Conservation (phyloP, 2,888 invertebrate species). For the Drosophila phalerata region DNA sequence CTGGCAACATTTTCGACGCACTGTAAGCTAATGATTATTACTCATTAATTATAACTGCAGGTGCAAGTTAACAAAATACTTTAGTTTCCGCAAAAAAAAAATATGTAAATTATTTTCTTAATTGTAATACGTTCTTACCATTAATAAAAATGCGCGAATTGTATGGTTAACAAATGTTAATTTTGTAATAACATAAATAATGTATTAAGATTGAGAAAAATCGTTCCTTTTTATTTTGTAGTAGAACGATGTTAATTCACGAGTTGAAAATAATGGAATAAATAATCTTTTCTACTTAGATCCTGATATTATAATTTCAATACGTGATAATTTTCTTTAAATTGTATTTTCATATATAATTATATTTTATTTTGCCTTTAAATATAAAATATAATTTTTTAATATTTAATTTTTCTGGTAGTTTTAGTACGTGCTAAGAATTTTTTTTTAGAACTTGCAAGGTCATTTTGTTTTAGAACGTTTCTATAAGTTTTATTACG, state of each 20-base stretch:
- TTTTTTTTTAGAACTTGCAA: slow-evolving; percentile 6
- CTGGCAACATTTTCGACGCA: slow-evolving; percentile 69
- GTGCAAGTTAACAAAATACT: neutral
- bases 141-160: too few species aligned
- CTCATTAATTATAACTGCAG: neutral
- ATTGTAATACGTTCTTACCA: too few species aligned
- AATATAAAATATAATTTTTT: neutral
- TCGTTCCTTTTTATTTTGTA: too few species aligned
- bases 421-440: neutral
- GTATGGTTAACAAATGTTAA: too few species aligned
- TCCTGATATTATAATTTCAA: neutral
- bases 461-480: slow-evolving; percentile 5
- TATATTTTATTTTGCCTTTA: neutral
- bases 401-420: neutral
- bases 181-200: too few species aligned
- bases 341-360: neutral
- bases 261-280: too few species aligned
- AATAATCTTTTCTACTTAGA: too few species aligned
- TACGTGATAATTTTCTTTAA: neutral
- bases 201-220: too few species aligned
- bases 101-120: too few species aligned
- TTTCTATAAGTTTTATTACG: slow-evolving; percentile 9
- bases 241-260: too few species aligned
- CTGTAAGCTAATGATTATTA: slow-evolving; percentile 53
- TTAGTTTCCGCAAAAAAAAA: too few species aligned